Percentiles rank a stretch among this genome's conserved stretches.
Conservation (phyloP, 2,888 invertebrate genomes). For the Macrophya alboannulata region DNA sequence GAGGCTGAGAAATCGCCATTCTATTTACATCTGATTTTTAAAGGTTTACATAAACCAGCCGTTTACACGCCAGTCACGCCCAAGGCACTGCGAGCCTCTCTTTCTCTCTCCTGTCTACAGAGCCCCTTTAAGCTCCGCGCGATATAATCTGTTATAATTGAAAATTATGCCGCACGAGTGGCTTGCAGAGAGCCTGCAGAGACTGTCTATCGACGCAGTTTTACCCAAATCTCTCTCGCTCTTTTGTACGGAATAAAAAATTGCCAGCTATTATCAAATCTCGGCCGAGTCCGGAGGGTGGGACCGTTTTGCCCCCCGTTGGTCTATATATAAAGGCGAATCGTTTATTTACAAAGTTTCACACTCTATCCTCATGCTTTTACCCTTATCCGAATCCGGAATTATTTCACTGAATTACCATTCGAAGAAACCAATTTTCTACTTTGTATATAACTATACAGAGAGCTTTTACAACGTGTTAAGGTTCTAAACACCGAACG, state of each 20-base stretch:
- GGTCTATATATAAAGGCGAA: not conserved
- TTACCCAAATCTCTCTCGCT: not conserved
- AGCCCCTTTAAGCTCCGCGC: slow-evolving; percentile 56
- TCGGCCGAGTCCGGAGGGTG: not conserved
- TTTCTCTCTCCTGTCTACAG: slow-evolving; percentile 47
- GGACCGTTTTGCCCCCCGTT: not conserved
- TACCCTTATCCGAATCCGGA: too few relatives aligned
- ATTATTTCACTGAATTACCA: not conserved
- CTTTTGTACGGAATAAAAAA: slow-evolving; percentile 4
- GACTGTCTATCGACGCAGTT: slow-evolving; percentile 50
- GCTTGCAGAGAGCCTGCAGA: slow-evolving; percentile 59
- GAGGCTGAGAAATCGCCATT: slow-evolving; percentile 50
- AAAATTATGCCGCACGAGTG: slow-evolving; percentile 73
- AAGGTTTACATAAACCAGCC: slow-evolving; percentile 69
- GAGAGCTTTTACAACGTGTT: not conserved
- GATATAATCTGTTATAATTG: slow-evolving; percentile 75
- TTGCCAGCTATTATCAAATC: slow-evolving; percentile 40
- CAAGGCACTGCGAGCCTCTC: slow-evolving; percentile 55
- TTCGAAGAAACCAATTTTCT: slow-evolving; percentile 30
- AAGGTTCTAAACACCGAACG: not conserved
- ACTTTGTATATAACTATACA: not conserved
- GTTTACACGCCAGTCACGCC: slow-evolving; percentile 72
- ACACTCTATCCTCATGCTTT: not conserved
- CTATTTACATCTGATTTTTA: slow-evolving; percentile 66
- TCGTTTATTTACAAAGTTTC: not conserved